Evolutionary conservation across 2,797 vertebrate genomes (phyloP).

Genomic region (Monodelphis domestica): DNA sequence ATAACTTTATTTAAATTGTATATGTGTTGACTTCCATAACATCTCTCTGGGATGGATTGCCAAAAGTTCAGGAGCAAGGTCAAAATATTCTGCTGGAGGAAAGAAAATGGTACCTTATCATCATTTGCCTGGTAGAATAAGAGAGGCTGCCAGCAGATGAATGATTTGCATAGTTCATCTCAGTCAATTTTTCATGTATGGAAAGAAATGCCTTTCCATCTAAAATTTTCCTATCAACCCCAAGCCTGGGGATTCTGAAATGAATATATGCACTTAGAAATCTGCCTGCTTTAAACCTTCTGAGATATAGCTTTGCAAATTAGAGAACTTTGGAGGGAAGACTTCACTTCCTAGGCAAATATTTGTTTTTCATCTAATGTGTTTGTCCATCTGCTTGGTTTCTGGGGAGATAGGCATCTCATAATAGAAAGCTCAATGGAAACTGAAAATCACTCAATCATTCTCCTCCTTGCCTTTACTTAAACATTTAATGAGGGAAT

Average conservation of each 20-base stretch:
- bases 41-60: constrained; percentile 46
- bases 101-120: constrained; percentile 44
- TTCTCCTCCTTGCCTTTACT: neutral
- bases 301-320: constrained; percentile 58
- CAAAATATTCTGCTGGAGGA: constrained; percentile 11
- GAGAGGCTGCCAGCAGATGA: neutral
- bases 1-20: constrained; percentile 10
- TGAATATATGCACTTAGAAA: constrained; percentile 41
- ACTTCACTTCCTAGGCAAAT: constrained; percentile 69
- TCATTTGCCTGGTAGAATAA: neutral
- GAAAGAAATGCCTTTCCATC: constrained; percentile 49
- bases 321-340: constrained; percentile 49
- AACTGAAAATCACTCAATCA: constrained; percentile 56
- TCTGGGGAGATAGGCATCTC: constrained; percentile 70
- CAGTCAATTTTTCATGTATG: constrained; percentile 53
- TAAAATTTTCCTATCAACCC: constrained; percentile 28
- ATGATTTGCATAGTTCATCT: neutral
- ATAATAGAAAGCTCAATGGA: constrained; percentile 69
- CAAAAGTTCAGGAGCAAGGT: constrained; percentile 11
- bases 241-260: constrained; percentile 63
- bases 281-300: constrained; percentile 62
- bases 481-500: neutral
- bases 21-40: constrained; percentile 32
- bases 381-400: constrained; percentile 76
- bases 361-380: constrained; percentile 78